Conservation (phyloP, 2,888 invertebrate species). For the Euzophera pinguis region DNA sequence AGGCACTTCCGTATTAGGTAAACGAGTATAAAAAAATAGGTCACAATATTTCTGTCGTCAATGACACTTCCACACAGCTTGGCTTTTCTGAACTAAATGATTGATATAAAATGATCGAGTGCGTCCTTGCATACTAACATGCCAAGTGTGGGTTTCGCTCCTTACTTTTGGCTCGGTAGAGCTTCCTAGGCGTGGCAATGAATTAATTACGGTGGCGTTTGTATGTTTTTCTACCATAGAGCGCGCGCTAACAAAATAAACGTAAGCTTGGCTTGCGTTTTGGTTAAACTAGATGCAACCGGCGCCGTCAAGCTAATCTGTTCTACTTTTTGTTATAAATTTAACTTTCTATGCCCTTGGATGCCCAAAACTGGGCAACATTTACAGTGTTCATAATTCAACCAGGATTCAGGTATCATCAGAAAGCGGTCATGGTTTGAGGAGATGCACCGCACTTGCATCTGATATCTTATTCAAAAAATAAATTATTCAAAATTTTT, state of each 20-base stretch:
- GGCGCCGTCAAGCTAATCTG: too few species aligned
- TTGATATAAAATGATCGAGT: constrained; percentile 49
- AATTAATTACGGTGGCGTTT: constrained; percentile 49
- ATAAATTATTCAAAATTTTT: too few species aligned
- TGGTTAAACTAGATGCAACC: too few species aligned
- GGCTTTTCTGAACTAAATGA: constrained; percentile 62
- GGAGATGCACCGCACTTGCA: too few species aligned
- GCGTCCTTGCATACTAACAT: constrained; percentile 40
- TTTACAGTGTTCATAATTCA: too few species aligned
- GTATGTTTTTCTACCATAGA: neutral
- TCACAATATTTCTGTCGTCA: constrained; percentile 36
- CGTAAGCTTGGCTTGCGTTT: neutral
- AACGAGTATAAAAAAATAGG: constrained; percentile 3
- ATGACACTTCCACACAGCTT: constrained; percentile 46
- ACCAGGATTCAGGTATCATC: too few species aligned
- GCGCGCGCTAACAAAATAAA: neutral
- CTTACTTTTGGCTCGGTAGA: constrained; percentile 67
- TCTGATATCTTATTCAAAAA: too few species aligned
- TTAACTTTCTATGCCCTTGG: too few species aligned
- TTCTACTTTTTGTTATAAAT: too few species aligned
- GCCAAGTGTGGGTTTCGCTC: constrained; percentile 74
- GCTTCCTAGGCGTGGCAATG: constrained; percentile 73
- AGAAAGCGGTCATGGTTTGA: too few species aligned
- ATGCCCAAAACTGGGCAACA: too few species aligned
- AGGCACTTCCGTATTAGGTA: constrained; percentile 18